Conservation (phyloP, 2,797 vertebrate genomes). For the Cynodonichthys magdalenae region DNA sequence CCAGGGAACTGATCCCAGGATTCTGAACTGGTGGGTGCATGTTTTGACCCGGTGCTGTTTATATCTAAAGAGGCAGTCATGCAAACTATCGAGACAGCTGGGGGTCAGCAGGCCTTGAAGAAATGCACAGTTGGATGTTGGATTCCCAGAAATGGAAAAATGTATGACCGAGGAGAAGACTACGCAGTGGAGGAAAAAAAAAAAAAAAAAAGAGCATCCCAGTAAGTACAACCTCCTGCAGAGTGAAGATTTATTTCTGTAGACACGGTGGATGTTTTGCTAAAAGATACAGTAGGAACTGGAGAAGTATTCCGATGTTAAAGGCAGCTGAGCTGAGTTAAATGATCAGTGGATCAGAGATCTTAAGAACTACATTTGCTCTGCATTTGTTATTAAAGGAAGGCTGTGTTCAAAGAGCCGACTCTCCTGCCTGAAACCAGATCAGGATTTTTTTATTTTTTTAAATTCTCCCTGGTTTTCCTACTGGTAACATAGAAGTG, state of each 20-base stretch:
- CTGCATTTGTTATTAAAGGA: constrained; percentile 41
- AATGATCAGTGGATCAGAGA: constrained; percentile 55
- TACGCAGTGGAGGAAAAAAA: constrained; percentile 23
- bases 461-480: constrained; percentile 19
- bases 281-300: constrained; percentile 36
- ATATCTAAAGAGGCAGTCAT: constrained; percentile 61
- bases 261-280: constrained; percentile 41
- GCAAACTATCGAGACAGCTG: constrained; percentile 53
- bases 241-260: constrained; percentile 52
- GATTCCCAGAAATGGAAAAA: constrained; percentile 51
- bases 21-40: constrained; percentile 43
- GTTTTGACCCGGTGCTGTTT: constrained; percentile 53
- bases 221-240: constrained; percentile 50
- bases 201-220: constrained; percentile 46
- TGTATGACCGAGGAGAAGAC: constrained; percentile 44
- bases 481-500: constrained; percentile 22
- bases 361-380: constrained; percentile 51
- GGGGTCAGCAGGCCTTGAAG: constrained; percentile 58
- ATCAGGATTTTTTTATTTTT: background rate
- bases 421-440: constrained; percentile 26
- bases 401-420: constrained; percentile 46
- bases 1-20: constrained; percentile 44
- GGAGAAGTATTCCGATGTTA: constrained; percentile 40
- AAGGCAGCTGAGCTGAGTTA: constrained; percentile 38
- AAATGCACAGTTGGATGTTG: constrained; percentile 58